Evolutionary conservation across 2,113 vertebrate species (phyloP).

Genomic region (Micromys minutus): DNA sequence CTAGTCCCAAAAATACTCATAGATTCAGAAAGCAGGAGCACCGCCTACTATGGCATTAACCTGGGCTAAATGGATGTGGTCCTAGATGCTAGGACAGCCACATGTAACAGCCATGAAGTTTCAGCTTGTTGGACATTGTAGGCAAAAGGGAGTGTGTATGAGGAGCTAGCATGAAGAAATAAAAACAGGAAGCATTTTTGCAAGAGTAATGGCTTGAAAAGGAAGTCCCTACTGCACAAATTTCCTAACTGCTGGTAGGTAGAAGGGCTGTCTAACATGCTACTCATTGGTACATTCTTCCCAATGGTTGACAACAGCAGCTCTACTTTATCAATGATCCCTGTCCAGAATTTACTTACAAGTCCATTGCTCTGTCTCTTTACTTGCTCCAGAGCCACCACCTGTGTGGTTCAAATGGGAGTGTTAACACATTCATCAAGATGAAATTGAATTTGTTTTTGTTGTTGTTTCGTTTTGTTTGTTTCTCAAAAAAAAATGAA

Average conservation of each 20-base stretch:
- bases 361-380: neutral
- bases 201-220: neutral
- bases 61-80: neutral
- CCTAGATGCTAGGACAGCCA: neutral
- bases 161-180: neutral
- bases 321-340: neutral
- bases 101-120: neutral
- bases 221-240: neutral
- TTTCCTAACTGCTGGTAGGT: neutral
- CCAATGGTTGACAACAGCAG: neutral
- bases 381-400: neutral
- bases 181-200: neutral
- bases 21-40: neutral
- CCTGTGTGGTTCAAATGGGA: neutral
- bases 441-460: neutral
- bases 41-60: rapidly evolving
- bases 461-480: neutral
- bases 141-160: neutral
- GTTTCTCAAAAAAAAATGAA: slow-evolving; percentile 7
- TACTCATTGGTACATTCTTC: too few relatives aligned
- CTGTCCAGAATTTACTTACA: neutral
- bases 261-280: neutral
- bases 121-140: neutral
- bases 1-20: neutral
- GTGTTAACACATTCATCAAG: neutral